These are phyloP conservation scores for Vespertilio murinus DNA, from an alignment of 2,797 vertebrate species.

Conservation along the genomic window DNA sequence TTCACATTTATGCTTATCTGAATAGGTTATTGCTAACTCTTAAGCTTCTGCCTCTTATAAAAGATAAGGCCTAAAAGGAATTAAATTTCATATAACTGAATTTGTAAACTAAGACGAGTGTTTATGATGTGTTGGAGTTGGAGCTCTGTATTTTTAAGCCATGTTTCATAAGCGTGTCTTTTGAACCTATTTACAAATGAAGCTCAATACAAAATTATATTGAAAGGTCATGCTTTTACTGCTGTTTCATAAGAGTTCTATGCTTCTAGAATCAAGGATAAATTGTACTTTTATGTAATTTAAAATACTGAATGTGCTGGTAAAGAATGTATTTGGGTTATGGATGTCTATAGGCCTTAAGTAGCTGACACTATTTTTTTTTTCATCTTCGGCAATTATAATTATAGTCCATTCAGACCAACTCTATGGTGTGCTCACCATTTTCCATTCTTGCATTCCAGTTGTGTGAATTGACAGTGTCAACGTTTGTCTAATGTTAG, in stretches of 20 bases:
- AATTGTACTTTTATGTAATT: constrained; percentile 34
- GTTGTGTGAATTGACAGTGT: constrained; percentile 70
- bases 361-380: constrained; percentile 3
- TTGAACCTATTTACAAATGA: constrained; percentile 49
- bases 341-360: constrained; percentile 57
- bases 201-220: not conserved
- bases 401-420: constrained; percentile 42
- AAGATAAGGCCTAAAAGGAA: constrained; percentile 58
- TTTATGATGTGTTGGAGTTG: constrained; percentile 48
- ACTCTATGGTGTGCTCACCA: constrained; percentile 56
- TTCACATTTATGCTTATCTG: constrained; percentile 79
- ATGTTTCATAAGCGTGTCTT: constrained; percentile 13
- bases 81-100: constrained; percentile 59
- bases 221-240: constrained; percentile 17
- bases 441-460: constrained; percentile 38
- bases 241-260: not conserved
- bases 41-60: constrained; percentile 56
- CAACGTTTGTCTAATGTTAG: not conserved
- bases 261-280: constrained; percentile 8
- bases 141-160: constrained; percentile 26
- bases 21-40: constrained; percentile 73
- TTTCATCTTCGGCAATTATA: not conserved
- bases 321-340: constrained; percentile 16
- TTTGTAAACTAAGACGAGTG: constrained; percentile 54
- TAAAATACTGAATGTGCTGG: not conserved